Evolutionary conservation across 2,113 vertebrate genomes (phyloP).

Genomic region (Catagonus wagneri): DNA sequence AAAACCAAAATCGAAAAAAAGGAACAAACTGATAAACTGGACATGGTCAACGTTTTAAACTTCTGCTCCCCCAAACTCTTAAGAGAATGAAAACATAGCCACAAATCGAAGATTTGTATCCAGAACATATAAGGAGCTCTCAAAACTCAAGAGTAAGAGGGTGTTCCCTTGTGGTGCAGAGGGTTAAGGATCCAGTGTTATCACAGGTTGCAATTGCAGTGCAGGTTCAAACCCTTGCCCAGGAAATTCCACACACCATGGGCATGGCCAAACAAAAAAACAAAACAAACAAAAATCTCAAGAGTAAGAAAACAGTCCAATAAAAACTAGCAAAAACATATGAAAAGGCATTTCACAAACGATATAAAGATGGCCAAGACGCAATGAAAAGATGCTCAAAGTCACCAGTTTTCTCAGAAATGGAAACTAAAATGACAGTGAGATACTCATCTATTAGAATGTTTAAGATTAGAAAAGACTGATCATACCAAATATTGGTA

Average conservation of each 20-base stretch:
- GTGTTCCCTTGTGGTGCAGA: no score
- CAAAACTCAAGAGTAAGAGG: slow-evolving; percentile 24
- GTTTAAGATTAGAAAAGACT: slow-evolving; percentile 14
- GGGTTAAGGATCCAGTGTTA: no score
- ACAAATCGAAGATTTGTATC: background rate
- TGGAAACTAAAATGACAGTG: slow-evolving; percentile 25
- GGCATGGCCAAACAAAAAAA: no score
- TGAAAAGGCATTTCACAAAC: slow-evolving; percentile 18
- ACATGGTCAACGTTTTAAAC: background rate
- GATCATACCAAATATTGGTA: background rate
- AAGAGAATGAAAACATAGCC: background rate
- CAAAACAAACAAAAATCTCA: no score
- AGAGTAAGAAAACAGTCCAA: background rate
- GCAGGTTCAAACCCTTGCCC: no score
- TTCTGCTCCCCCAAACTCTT: background rate
- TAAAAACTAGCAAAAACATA: background rate
- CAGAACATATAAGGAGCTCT: background rate
- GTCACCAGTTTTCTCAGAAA: slow-evolving; percentile 9
- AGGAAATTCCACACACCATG: no score
- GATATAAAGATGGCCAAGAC: background rate
- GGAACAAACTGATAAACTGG: background rate
- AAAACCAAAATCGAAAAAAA: slow-evolving; percentile 3
- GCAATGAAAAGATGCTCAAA: slow-evolving; percentile 13
- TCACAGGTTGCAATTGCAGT: no score
- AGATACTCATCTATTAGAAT: background rate